phyloP scores from a whole-genome alignment of 2,113 vertebrate genomes.

The Dipodomys spectabilis region DNA sequence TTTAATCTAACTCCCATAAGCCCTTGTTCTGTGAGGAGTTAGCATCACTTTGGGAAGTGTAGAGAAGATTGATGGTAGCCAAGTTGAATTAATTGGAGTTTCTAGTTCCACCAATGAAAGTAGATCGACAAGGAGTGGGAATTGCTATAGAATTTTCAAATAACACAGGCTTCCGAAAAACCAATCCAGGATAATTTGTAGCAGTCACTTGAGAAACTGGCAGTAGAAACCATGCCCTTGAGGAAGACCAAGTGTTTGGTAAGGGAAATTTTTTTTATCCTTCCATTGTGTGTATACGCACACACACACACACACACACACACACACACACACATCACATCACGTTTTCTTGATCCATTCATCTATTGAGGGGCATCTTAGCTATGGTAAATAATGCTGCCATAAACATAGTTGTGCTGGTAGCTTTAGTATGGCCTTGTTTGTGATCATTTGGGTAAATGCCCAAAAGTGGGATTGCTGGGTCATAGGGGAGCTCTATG shows the following conservation, averaged over 20 bases:
- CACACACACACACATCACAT: too few relatives aligned
- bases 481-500: too few relatives aligned
- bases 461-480: too few relatives aligned
- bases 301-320: too few relatives aligned
- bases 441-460: too few relatives aligned
- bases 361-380: too few relatives aligned
- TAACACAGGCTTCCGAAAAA: constrained; percentile 21
- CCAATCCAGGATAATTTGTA: constrained; percentile 44
- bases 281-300: too few relatives aligned
- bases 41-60: neutral
- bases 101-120: constrained; percentile 33
- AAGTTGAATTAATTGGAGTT: neutral
- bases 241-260: constrained; percentile 30
- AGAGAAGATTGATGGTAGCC: constrained; percentile 16
- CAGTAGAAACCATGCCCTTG: neutral
- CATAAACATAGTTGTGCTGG: too few relatives aligned
- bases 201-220: constrained; percentile 56
- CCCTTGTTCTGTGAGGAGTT: neutral
- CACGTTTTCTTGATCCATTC: too few relatives aligned
- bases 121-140: constrained; percentile 35
- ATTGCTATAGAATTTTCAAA: constrained; percentile 59
- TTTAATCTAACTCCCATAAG: neutral
- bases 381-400: too few relatives aligned
- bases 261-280: neutral
- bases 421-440: too few relatives aligned